Evolutionary conservation across 2,888 invertebrate genomes (phyloP), one percentile per base, ranked within the genome.

Genomic region (Heliconius ismenius): DNA sequence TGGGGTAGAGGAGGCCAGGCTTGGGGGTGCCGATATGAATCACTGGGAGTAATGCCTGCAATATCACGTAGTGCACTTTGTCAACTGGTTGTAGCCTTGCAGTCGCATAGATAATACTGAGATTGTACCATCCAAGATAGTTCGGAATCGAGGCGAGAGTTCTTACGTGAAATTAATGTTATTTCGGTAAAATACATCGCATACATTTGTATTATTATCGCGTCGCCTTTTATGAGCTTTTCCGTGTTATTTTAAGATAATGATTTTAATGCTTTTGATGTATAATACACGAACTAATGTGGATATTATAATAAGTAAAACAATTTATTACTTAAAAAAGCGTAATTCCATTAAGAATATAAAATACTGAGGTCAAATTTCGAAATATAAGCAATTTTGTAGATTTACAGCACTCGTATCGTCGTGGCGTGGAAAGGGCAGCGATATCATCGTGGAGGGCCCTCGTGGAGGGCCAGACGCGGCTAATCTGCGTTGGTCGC

Each of bases 1-100:
- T 84, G 83, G 84, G 82, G 84, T 82, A 85, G 82, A 83, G 84
- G 83, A 79, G 79, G 81, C 82, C 81, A 79, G 78, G 81, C 82
- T 81, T 85, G 88, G 89, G 88, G 87, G 88, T 83, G 79, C 81
- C 88, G 92, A 92, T 92, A 93, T 93, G 93, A 93, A 94, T 94
- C 93, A 93, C 93, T 82, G 87, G 90, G 92, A 93, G 92, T 93
- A 93, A 93, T 93, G 93, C 93, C 90, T 90, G 91, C 92, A 93
- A 93, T 94, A 93, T 92, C 93, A 93, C 94, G 94, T 93, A 94
- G 90, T 92, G 93, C 92, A 94, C 92, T 94, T 94, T 93, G 93
- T 94, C 94, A 94, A 92, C 92, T 90, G 91, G 88, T 91, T 92
- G 92, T 91, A 91, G 92, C 90, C 89, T 91, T 90, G 89, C 89